Evolutionary conservation across 2,113 vertebrate species (phyloP).

Genomic region (Phalacrocorax carbo): DNA sequence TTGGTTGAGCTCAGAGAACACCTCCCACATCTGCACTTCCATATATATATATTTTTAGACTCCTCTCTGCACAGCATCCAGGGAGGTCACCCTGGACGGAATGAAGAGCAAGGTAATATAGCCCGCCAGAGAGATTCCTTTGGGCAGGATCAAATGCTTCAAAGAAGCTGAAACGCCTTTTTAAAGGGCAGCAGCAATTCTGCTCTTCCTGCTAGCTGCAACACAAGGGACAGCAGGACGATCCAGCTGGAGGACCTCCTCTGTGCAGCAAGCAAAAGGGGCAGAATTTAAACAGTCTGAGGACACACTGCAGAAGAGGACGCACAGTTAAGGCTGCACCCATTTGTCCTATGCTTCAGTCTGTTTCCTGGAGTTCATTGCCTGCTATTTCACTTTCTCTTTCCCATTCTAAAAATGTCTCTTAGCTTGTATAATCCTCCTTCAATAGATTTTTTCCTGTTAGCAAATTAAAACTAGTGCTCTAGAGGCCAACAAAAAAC

Average conservation of each 20-base stretch:
- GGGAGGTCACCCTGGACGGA: not conserved
- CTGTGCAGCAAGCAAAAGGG: not conserved
- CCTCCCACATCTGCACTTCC: not conserved
- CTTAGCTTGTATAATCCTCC: conserved; percentile 24
- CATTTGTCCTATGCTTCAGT: not conserved
- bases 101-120: not conserved
- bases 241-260: not conserved
- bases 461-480: conserved; percentile 51
- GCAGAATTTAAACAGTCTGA: not conserved
- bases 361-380: not conserved
- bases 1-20: not conserved
- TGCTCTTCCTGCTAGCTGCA: not conserved
- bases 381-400: not conserved
- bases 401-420: not conserved
- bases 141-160: not conserved
- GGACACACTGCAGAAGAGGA: not conserved
- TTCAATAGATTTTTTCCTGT: conserved; percentile 20
- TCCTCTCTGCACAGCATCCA: not conserved
- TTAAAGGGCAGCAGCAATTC: not conserved
- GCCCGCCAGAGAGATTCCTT: not conserved
- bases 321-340: not conserved
- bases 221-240: not conserved
- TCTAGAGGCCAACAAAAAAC: conserved; percentile 37
- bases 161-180: not conserved
- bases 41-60: not conserved